Base-by-base conservation (phyloP, 2,797 vertebrate species). In the Poeciliopsis turneri region DNA sequence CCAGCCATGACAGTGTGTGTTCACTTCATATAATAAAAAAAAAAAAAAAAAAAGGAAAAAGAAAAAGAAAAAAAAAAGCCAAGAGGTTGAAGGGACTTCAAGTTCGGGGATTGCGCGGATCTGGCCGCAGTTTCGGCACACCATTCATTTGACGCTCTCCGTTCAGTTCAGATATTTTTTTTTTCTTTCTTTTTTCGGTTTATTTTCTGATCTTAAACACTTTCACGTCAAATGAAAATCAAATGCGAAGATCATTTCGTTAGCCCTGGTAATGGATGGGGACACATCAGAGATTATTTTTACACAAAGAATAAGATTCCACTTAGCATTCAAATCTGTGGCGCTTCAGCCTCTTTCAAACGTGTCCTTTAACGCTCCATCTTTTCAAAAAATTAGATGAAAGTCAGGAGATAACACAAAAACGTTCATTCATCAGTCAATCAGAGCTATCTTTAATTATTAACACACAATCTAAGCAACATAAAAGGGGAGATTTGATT, bases 1-100 rank as follows among this genome's bases (percentile, higher is more conserved):
- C 85, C 82, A 68, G 84, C 46, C 84, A 86, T 91, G 89, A 92
- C 90, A n/a, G 53, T 3, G 68, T 61, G 76, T 80, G 83, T 87
- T 86, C 80, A 78, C 82, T 78, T 77, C 74, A 86, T 66, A 84
- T 90, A 90, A 72, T 41, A 33, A 82, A 83, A 13, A 8, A 82
- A 81, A 70, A 86, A 82, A 81, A 70, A 86, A 82, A 81, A 70
- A 86, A n/a, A n/a, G n/a, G n/a, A n/a, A n/a, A n/a, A n/a, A n/a
- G n/a, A n/a, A n/a, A n/a, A n/a, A n/a, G n/a, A n/a, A 33, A 82
- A 83, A 13, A 8, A 82, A 81, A 70, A 86, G 47, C 83, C 77
- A 51, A 36, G 49, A 80, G 80, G 79, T 69, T 80, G 80, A 77
- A 86, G 47, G n/a, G 78, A 86, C 82, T 87, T 86, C 82, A 80